phyloP scores from a whole-genome alignment of 2,797 vertebrate genomes.

The Schizopygopsis malacanthus region DNA sequence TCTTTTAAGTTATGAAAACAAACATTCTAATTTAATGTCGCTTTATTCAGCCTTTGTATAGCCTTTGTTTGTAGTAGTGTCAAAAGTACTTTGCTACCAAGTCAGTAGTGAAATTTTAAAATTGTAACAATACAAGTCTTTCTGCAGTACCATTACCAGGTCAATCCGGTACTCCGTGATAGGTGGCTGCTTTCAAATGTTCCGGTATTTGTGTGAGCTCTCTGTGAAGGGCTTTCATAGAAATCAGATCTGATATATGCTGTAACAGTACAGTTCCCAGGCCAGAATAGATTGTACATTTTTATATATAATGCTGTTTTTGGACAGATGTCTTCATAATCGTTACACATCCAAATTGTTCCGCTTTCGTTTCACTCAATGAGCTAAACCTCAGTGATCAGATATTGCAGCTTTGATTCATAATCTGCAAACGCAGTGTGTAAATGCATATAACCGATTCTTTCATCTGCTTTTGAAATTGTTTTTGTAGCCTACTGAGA shows the following conservation, averaged over 20 bases:
- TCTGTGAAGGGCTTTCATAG: not conserved
- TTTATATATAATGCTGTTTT: not conserved
- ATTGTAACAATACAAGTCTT: not conserved
- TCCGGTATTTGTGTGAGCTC: not conserved
- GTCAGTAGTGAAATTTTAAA: not conserved
- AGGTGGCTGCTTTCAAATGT: not conserved
- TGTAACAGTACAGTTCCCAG: not conserved
- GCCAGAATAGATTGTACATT: not conserved
- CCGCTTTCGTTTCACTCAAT: slow-evolving; percentile 5
- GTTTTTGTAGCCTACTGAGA: slow-evolving; percentile 29
- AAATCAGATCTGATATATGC: not conserved
- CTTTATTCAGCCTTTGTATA: not conserved
- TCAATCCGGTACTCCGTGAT: not conserved
- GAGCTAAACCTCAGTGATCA: slow-evolving; percentile 14
- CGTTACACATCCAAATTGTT: not conserved
- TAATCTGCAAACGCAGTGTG: not conserved
- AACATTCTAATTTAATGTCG: not conserved
- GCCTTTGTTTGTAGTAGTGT: not conserved
- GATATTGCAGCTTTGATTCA: not conserved
- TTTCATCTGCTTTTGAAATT: slow-evolving; percentile 19
- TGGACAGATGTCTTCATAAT: not conserved
- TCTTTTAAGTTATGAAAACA: not conserved
- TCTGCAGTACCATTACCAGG: not conserved
- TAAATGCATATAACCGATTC: not conserved
- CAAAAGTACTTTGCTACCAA: not conserved